phyloP scores from a whole-genome alignment of 1,140 invertebrate genomes.

The Ostrea edulis region DNA sequence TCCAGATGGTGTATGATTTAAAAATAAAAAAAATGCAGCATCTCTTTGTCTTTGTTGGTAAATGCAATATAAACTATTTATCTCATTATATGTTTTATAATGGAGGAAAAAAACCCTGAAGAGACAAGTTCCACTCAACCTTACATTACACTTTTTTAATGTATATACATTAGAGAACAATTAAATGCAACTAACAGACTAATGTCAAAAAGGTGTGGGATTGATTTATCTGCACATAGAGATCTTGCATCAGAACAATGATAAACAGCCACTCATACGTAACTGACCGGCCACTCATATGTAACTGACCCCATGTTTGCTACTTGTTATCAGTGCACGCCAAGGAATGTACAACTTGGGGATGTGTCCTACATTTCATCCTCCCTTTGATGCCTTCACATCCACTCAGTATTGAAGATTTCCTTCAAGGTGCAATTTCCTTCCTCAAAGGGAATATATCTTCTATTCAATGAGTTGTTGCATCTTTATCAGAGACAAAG shows the following conservation, averaged over 20 bases:
- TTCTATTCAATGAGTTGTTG: too few species aligned
- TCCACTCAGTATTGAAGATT: too few species aligned
- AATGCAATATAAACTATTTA: too few species aligned
- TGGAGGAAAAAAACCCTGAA: background rate
- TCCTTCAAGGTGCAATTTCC: too few species aligned
- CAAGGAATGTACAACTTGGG: background rate
- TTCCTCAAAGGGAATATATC: too few species aligned
- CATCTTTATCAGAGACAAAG: too few species aligned
- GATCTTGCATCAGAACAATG: background rate
- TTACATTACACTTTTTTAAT: background rate
- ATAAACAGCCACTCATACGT: background rate
- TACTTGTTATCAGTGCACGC: background rate
- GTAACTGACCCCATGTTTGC: too few species aligned
- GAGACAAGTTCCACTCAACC: background rate
- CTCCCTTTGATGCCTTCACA: background rate
- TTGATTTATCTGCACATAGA: background rate
- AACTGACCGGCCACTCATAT: background rate
- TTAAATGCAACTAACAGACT: background rate
- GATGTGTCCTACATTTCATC: background rate
- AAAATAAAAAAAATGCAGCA: background rate
- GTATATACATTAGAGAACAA: background rate
- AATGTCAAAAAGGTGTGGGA: conserved; percentile 8
- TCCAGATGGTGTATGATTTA: background rate
- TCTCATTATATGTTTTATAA: background rate
- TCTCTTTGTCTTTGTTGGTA: background rate